Evolutionary conservation across 2,888 invertebrate species (phyloP), one percentile per base, ranked within the genome.

Genomic region (Ptychoptera contaminata): DNA sequence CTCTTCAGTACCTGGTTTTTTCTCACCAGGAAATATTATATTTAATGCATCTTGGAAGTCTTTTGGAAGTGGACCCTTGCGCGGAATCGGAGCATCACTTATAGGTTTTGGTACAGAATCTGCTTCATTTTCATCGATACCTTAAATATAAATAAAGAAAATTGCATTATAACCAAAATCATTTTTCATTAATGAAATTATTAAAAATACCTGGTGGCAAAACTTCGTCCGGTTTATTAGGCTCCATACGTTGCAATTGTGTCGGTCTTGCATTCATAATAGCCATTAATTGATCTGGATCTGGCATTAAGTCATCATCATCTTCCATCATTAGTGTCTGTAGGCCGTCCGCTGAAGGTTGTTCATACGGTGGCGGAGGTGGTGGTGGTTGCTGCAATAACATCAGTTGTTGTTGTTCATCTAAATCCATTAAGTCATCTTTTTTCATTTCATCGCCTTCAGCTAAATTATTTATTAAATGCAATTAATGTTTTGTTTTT

Each of bases 41-140:
- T 74, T 70, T 6, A 76, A 58, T 2, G 76, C 75, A 51, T 73
- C 74, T 51, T 74, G 72, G 15, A 76, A 62, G 56, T 76, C 76
- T 52, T 72, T 68, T 1, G 75, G 75, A 16, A 76, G 54, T 16
- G 69, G 69, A 37, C 67, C 67, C 36, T 67, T 67, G 1, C 65
- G 60, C 8, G 68, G 62, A 7, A 64, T 54, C 16, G 67, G 64
- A 9, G 63, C 67, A 16, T 61, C 60, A 1, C 59, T 64, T 42
- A 70, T 67, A 2, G 68, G 65, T 43, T 65, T 65, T 1, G 67
- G 61, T 9, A 61, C 55, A 39, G 63, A 55, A 44, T 70, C 69
- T 1, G 56, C 54, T 47, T 66, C 65, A 11, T 53, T 54, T 48
- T 61, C 64, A 53, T 66, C 65, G 34, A 66, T 62, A 36, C 23